These are phyloP conservation scores for Felis catus DNA, from an alignment of 2,113 vertebrate genomes.

Conservation along the genomic window DNA sequence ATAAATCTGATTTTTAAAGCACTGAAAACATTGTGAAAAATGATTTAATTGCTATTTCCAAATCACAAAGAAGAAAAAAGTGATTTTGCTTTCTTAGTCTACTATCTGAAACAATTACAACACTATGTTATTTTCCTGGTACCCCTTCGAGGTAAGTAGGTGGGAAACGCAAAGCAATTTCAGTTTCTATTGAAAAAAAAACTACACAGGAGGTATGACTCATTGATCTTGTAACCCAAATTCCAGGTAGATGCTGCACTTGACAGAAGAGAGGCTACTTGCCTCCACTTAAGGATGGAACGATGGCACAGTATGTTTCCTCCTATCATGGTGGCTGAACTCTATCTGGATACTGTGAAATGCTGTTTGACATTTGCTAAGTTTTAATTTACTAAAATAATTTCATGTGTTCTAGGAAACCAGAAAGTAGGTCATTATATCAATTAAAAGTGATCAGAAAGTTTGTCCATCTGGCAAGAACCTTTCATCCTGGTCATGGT, in stretches of 20 bases:
- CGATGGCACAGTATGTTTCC: neutral
- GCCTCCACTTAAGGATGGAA: neutral
- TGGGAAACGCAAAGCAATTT: neutral
- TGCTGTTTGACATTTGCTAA: neutral
- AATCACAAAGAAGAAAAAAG: neutral
- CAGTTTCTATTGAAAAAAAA: neutral
- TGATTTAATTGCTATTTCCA: neutral
- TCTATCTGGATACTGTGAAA: neutral
- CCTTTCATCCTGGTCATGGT: neutral
- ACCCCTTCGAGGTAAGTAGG: neutral
- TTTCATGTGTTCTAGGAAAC: neutral
- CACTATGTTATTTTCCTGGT: neutral
- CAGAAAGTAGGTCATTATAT: neutral
- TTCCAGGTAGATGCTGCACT: fast-evolving
- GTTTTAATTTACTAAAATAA: neutral
- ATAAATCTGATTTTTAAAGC: neutral
- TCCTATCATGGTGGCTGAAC: neutral
- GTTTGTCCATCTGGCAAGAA: neutral
- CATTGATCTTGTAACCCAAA: neutral
- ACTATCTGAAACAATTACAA: neutral
- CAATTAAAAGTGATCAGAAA: neutral
- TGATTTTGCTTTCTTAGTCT: neutral
- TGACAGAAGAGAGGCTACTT: neutral
- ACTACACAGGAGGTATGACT: neutral
- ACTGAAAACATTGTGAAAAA: neutral